Conservation (phyloP, 1,140 invertebrate genomes). For the Sinonovacula constricta region DNA sequence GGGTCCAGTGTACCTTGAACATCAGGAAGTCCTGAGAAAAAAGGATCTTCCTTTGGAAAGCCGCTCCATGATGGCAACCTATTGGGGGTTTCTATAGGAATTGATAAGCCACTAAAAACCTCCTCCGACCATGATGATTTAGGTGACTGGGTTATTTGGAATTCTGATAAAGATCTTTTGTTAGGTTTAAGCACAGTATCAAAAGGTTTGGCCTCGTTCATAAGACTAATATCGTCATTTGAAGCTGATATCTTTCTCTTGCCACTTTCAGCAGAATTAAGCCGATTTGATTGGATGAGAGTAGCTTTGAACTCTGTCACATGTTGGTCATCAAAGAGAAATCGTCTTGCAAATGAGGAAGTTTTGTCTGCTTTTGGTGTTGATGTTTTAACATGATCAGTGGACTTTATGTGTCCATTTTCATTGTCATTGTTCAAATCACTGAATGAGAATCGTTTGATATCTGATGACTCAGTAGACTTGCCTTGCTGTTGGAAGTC, state of each 20-base stretch:
- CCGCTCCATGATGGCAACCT: constrained; percentile 6
- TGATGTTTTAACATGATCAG: not conserved
- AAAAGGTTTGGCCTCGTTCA: too few species aligned
- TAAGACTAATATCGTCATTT: constrained; percentile 42
- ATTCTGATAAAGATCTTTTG: too few species aligned
- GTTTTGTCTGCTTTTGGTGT: constrained; percentile 14
- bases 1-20: not conserved
- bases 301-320: too few species aligned
- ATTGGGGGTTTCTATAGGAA: not conserved
- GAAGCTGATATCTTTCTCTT: constrained; percentile 21
- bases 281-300: too few species aligned
- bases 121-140: constrained; percentile 28
- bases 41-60: constrained; percentile 5
- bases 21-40: not conserved
- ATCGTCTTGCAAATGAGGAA: not conserved
- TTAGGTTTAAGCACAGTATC: too few species aligned
- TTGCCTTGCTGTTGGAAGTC: not conserved
- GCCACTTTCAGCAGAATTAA: too few species aligned
- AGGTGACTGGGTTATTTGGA: too few species aligned
- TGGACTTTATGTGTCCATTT: not conserved
- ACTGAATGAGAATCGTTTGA: constrained; percentile 8
- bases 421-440: constrained; percentile 11
- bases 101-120: constrained; percentile 37
- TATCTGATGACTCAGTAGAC: too few species aligned
- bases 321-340: constrained; percentile 44